Percentiles rank a stretch among this genome's conserved stretches.
Evolutionary conservation across 2,113 vertebrate genomes (phyloP).

Genomic region (Myotis brandtii): DNA sequence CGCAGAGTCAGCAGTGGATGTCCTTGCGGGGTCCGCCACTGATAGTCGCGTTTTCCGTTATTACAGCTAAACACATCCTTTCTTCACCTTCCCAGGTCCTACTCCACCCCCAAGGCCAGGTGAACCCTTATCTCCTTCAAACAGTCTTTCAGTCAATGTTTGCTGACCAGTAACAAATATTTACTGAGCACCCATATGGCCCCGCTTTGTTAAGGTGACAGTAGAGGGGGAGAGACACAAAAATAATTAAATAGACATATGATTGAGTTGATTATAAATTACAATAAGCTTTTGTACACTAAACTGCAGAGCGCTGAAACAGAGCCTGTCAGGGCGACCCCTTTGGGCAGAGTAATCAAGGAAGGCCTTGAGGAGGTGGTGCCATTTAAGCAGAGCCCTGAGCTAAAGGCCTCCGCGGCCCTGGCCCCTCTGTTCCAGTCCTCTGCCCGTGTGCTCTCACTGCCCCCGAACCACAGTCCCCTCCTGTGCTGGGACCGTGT

Average conservation of each 20-base stretch:
- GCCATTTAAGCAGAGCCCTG: neutral
- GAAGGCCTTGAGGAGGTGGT: neutral
- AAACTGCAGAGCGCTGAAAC: too few relatives aligned
- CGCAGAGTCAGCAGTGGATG: neutral
- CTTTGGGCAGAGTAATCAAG: neutral
- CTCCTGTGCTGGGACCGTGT: accelerated
- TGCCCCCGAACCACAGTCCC: too few relatives aligned
- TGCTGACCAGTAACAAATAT: neutral
- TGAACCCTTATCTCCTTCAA: neutral
- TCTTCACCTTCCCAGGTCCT: neutral
- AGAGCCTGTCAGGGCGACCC: neutral
- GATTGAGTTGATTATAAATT: neutral
- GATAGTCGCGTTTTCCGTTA: neutral
- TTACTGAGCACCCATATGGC: neutral
- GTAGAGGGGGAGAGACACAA: neutral
- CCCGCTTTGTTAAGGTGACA: neutral
- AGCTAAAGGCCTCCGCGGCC: neutral
- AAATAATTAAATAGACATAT: neutral
- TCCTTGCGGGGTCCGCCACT: neutral
- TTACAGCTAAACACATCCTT: neutral
- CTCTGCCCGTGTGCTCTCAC: neutral
- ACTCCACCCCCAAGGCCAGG: neutral
- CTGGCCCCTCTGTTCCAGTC: too few relatives aligned
- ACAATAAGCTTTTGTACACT: neutral
- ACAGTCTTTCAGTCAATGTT: neutral